Percentiles rank a stretch among this genome's conserved stretches.
phyloP scores from a whole-genome alignment of 2,888 invertebrate genomes.

The Pyrgus malvae region DNA sequence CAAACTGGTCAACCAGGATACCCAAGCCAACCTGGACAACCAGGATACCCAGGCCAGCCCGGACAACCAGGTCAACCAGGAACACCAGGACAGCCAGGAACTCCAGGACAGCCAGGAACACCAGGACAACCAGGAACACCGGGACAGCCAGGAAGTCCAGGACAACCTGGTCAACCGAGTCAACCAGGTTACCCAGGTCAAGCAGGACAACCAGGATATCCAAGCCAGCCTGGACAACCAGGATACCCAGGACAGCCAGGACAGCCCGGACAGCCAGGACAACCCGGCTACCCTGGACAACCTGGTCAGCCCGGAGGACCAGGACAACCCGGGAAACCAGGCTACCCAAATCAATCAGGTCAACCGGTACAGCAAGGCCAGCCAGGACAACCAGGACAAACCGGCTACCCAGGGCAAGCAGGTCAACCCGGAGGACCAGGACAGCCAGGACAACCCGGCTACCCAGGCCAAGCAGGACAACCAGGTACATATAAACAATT shows the following conservation, averaged over 20 bases:
- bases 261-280: neutral
- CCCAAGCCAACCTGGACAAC: conserved; percentile 28
- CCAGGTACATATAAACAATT: neutral
- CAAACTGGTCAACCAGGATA: conserved; percentile 21
- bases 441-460: neutral
- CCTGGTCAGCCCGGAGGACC: neutral
- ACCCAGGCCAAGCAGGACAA: neutral
- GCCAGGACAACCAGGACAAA: neutral
- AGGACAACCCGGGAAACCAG: neutral
- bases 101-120: conserved; percentile 30
- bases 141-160: conserved; percentile 27
- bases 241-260: neutral
- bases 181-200: neutral
- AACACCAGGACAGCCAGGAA: conserved; percentile 32
- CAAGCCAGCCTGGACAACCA: neutral
- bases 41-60: conserved; percentile 42
- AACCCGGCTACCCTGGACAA: neutral
- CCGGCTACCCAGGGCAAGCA: neutral
- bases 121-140: conserved; percentile 29
- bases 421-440: conserved; percentile 19
- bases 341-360: neutral
- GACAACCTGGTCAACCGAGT: neutral
- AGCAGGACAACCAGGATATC: neutral
- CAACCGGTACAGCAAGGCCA: neutral
- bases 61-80: conserved; percentile 50